Conservation (phyloP, 2,113 vertebrate species). For the Tupaia chinensis region DNA sequence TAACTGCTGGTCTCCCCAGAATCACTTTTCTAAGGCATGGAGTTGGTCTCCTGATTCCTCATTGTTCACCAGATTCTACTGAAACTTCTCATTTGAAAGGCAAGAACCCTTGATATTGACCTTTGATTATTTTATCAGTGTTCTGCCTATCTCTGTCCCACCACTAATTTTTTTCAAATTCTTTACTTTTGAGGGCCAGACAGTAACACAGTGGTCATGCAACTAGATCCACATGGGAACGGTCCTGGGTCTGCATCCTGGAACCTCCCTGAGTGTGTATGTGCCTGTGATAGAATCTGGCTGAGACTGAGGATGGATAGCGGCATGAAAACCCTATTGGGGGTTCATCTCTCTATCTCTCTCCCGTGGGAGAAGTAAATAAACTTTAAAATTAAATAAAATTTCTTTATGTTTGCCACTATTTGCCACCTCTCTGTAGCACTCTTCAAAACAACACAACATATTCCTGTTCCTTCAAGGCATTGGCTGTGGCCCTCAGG, state of each 20-base stretch:
- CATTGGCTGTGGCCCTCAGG: background rate
- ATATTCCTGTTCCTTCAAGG: background rate
- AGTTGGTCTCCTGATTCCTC: background rate
- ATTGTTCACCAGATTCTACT: background rate
- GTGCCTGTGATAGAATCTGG: too few species aligned
- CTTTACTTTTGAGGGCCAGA: too few species aligned
- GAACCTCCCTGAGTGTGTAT: too few species aligned
- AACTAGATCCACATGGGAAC: too few species aligned
- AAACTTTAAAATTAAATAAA: too few species aligned
- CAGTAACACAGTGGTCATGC: too few species aligned
- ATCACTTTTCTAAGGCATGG: background rate
- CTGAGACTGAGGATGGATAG: too few species aligned
- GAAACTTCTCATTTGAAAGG: background rate
- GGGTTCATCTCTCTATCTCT: too few species aligned
- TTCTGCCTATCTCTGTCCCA: background rate
- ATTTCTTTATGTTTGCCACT: background rate
- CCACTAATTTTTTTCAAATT: background rate
- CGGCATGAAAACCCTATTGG: too few species aligned
- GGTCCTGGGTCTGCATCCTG: too few species aligned
- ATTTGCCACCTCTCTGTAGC: background rate
- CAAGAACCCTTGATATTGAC: background rate
- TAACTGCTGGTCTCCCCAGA: background rate
- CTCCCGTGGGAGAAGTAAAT: too few species aligned
- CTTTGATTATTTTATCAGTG: background rate
- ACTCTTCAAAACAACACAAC: too few species aligned